Evolutionary conservation across 2,113 vertebrate genomes (phyloP).

Genomic region (Isurus oxyrinchus): DNA sequence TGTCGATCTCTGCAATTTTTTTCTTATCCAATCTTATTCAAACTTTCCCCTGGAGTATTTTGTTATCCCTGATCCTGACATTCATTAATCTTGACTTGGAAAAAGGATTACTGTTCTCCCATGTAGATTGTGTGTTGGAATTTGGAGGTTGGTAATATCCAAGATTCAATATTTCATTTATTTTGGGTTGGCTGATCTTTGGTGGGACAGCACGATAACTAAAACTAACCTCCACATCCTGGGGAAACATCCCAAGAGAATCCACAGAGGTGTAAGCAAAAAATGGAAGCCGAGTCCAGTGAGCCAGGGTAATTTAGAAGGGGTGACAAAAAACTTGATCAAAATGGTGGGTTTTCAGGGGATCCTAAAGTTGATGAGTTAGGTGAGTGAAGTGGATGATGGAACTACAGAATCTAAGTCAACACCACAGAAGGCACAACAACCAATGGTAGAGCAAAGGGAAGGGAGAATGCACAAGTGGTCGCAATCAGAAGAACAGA

Average conservation of each 20-base stretch:
- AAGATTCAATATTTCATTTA: not conserved
- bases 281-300: not conserved
- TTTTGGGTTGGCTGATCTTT: not conserved
- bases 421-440: too few relatives aligned
- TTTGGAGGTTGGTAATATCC: too few relatives aligned
- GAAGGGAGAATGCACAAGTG: too few relatives aligned
- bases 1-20: not conserved
- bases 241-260: not conserved
- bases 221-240: not conserved
- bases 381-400: not conserved
- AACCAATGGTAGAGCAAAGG: too few relatives aligned
- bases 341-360: not conserved
- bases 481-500: not conserved
- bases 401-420: not conserved
- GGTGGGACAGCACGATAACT: not conserved
- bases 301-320: too few relatives aligned
- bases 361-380: not conserved
- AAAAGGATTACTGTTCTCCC: slow-evolving; percentile 11
- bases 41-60: not conserved
- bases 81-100: not conserved
- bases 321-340: not conserved
- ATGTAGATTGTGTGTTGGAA: too few relatives aligned
- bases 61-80: too few relatives aligned
- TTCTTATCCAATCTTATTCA: not conserved
- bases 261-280: not conserved